Conservation (phyloP, 2,797 vertebrate species). For the Varecia variegata region DNA sequence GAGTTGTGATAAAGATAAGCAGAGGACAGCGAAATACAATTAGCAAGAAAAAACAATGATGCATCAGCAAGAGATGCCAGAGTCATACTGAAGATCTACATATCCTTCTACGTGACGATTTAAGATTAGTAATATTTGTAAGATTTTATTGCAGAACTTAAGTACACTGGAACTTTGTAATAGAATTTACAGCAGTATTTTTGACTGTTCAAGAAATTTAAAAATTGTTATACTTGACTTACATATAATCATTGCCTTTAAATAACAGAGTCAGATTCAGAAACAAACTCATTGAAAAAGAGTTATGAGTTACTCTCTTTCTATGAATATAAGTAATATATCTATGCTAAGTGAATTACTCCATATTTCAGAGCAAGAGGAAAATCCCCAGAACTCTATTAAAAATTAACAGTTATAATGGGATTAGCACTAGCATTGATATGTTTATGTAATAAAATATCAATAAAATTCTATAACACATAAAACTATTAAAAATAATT, state of each 20-base stretch:
- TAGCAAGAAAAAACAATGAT: neutral
- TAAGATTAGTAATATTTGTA: neutral
- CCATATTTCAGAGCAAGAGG: neutral
- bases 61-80: neutral
- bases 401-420: neutral
- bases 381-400: neutral
- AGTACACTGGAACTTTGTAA: neutral
- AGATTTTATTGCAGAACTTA: neutral
- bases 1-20: neutral
- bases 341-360: neutral
- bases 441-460: neutral
- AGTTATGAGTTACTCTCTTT: neutral
- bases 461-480: neutral
- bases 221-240: neutral
- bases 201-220: conserved; percentile 14
- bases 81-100: neutral
- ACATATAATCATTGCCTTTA: neutral
- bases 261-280: neutral
- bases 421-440: neutral
- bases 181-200: neutral
- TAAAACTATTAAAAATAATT: conserved; percentile 3
- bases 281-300: neutral
- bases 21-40: neutral
- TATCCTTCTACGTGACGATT: neutral
- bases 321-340: neutral